Percentiles rank a stretch among this genome's conserved stretches.
phyloP scores from a whole-genome alignment of 2,797 vertebrate genomes.

The Gobio occitaniae region DNA sequence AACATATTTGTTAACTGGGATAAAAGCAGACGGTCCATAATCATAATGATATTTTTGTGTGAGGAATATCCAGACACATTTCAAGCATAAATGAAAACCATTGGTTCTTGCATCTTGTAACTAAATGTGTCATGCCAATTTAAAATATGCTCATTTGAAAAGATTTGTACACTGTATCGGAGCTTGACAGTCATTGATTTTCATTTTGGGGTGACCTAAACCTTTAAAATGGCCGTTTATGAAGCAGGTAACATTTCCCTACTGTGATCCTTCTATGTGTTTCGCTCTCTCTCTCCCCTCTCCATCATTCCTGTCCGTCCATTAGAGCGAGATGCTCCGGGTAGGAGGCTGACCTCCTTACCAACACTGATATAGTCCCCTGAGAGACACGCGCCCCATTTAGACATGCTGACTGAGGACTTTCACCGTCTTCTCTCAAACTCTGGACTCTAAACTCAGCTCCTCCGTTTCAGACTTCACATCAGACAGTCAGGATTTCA shows the following conservation, averaged over 20 bases:
- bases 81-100: not conserved
- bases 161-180: not conserved
- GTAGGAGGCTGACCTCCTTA: conserved; percentile 48
- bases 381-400: conserved; percentile 42
- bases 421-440: conserved; percentile 28
- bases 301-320: conserved; percentile 33
- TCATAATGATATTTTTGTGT: not conserved
- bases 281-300: conserved; percentile 1
- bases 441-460: conserved; percentile 17
- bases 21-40: not conserved
- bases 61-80: not conserved
- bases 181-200: not conserved
- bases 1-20: not conserved
- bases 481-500: conserved; percentile 21
- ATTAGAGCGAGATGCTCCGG: conserved; percentile 41
- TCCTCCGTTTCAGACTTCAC: conserved; percentile 17
- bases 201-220: not conserved
- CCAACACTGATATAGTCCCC: conserved; percentile 49
- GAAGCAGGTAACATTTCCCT: conserved; percentile 19
- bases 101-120: not conserved
- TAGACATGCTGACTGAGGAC: conserved; percentile 49
- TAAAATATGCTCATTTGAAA: not conserved
- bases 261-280: not conserved
- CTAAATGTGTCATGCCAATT: not conserved
- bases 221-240: not conserved